Percentiles rank a stretch among this genome's conserved stretches.
These are phyloP conservation scores for Melanocharis versteri DNA, from an alignment of 2,113 vertebrate genomes.

Conservation along the genomic window DNA sequence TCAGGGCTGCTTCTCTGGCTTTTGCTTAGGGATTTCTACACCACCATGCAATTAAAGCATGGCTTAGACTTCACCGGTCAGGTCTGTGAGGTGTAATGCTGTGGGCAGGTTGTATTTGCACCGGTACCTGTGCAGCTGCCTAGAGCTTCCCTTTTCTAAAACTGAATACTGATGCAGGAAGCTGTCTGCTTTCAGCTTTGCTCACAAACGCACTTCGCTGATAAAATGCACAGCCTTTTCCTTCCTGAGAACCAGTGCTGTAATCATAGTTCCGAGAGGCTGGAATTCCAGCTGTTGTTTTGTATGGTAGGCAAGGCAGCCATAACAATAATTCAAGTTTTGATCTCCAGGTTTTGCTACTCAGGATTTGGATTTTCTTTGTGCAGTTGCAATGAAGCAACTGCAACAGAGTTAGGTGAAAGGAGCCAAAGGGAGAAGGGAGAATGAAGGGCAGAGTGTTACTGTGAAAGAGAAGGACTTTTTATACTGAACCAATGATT, in stretches of 20 bases:
- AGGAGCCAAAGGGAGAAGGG: background rate
- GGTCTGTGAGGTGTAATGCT: background rate
- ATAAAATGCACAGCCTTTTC: background rate
- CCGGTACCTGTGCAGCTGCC: background rate
- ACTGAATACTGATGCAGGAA: background rate
- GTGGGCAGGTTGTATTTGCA: background rate
- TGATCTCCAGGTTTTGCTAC: background rate
- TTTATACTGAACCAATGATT: background rate
- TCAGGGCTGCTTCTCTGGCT: background rate
- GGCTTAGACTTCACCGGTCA: background rate
- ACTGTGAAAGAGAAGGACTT: background rate
- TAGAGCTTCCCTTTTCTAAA: background rate
- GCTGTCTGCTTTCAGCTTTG: background rate
- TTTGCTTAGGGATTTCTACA: background rate
- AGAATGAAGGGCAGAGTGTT: background rate
- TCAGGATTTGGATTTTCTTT: background rate
- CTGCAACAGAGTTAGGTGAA: background rate
- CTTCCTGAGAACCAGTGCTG: background rate
- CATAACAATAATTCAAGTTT: background rate
- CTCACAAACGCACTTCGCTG: background rate
- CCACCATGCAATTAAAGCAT: background rate
- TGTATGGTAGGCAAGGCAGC: background rate
- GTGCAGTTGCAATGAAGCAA: background rate
- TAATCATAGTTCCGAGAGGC: accelerated
- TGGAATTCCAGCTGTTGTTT: background rate